These are phyloP conservation scores for Gymnogyps californianus DNA, from an alignment of 2,113 vertebrate genomes.

Conservation along the genomic window DNA sequence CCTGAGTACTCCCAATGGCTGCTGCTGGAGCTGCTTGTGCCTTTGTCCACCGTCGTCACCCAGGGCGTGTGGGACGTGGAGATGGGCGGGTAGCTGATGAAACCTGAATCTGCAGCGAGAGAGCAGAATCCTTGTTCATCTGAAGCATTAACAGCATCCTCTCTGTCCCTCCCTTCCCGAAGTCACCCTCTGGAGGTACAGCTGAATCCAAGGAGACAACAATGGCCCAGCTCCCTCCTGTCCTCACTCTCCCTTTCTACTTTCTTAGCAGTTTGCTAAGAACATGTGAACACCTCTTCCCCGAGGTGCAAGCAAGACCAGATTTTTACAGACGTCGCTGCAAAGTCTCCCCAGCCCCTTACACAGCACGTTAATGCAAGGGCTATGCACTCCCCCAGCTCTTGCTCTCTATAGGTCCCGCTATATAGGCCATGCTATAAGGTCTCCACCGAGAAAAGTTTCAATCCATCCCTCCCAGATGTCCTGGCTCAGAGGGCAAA, in stretches of 20 bases:
- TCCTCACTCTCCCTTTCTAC: not conserved
- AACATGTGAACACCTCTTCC: not conserved
- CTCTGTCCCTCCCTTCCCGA: not conserved
- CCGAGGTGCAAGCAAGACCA: not conserved
- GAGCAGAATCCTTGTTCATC: not conserved
- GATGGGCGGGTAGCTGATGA: slow-evolving; percentile 71
- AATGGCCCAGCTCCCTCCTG: not conserved
- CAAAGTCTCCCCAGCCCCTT: not conserved
- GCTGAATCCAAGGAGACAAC: not conserved
- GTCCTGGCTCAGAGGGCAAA: not conserved
- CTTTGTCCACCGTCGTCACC: slow-evolving; percentile 67
- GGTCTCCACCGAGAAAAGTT: not conserved
- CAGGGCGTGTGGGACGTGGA: slow-evolving; percentile 68
- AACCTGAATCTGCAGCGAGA: slow-evolving; percentile 61
- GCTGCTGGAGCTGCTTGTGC: slow-evolving; percentile 42
- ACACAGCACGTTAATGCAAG: no score
- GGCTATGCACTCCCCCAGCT: not conserved
- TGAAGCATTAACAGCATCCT: not conserved
- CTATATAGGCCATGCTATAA: not conserved
- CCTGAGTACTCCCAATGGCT: slow-evolving; percentile 70
- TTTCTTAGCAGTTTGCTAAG: not conserved
- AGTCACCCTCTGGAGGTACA: not conserved
- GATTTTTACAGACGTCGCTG: not conserved
- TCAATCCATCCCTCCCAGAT: not conserved
- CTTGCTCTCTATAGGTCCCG: not conserved